Base-by-base conservation (phyloP, 2,888 invertebrate genomes). In the Branchellion lobata region DNA sequence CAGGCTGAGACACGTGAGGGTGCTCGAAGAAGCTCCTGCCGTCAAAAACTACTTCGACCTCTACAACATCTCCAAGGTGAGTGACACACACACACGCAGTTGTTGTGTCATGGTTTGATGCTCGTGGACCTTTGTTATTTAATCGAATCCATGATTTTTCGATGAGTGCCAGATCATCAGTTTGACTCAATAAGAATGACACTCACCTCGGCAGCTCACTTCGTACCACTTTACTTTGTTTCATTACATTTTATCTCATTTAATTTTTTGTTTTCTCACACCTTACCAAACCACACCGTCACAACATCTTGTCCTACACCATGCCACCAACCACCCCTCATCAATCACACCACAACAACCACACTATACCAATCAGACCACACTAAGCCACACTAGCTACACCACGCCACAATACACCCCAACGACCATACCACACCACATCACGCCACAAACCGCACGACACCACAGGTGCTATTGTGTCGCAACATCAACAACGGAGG, bases 61-160 rank as follows among this genome's bases (percentile, higher is more conserved):
- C 65, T 29, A 29, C n/a, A 77, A 77, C 65, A 36, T 77, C 31
- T 77, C 77, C 11, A 77, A 77, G 36, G 77, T 77, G 27, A 61
- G 33, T 77, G 65, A 65, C n/a, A 14, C 11, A 14, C 65, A 65
- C 8, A 11, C 8, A 14, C 24, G 29, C 5, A 65, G 65, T n/a
- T 51, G 14, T 51, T 51, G 53, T 14, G 18, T 51, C n/a, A 14
- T 18, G 18, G 18, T 51, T 51, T 51, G 14, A 51, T 51, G 18
- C n/a, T 51, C n/a, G 14, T 14, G 18, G 18, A 14, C n/a, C n/a
- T 14, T 14, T 51, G 53, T 14, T 18, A 51, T 51, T 18, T 51
- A 51, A 51, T 51, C 53, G 18, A 14, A 51, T 51, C 14, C 53
- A 51, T 14, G 14, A 14, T 14, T 51, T 51, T 18, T 14, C 14